phyloP scores from a whole-genome alignment of 2,113 vertebrate species.

The Dipodomys merriami region DNA sequence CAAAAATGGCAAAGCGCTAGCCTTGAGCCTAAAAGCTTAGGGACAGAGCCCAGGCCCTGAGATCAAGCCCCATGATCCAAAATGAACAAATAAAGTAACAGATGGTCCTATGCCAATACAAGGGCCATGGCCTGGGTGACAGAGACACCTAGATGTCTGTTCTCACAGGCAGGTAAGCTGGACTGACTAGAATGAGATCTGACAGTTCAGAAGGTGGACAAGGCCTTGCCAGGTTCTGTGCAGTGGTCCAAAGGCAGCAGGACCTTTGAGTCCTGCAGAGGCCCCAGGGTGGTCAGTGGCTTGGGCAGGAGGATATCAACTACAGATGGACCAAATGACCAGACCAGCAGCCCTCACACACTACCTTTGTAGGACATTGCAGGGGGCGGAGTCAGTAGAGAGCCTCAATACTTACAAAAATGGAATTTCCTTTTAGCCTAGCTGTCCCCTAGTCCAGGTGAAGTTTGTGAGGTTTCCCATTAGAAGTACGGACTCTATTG shows the following conservation, averaged over 20 bases:
- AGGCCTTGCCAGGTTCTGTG: background rate
- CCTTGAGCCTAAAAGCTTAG: no score
- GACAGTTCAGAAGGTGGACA: background rate
- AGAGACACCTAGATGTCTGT: background rate
- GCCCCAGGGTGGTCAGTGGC: background rate
- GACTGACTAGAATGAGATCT: background rate
- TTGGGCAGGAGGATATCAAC: no score
- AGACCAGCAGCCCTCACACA: background rate
- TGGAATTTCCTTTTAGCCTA: background rate
- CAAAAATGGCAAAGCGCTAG: no score
- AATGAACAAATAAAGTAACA: no score
- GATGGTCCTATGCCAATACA: no score
- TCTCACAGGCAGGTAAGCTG: background rate
- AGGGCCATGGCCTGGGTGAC: background rate
- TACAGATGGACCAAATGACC: background rate
- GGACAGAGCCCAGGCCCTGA: no score
- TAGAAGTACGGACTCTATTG: no score
- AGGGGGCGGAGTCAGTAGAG: background rate
- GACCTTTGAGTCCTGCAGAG: background rate
- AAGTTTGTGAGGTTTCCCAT: no score
- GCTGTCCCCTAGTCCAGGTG: no score
- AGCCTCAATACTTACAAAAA: background rate
- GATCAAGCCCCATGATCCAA: no score
- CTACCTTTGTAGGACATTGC: background rate
- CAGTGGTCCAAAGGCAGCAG: background rate